These are phyloP conservation scores for Loxodonta africana DNA, from an alignment of 2,113 vertebrate genomes.

Conservation along the genomic window DNA sequence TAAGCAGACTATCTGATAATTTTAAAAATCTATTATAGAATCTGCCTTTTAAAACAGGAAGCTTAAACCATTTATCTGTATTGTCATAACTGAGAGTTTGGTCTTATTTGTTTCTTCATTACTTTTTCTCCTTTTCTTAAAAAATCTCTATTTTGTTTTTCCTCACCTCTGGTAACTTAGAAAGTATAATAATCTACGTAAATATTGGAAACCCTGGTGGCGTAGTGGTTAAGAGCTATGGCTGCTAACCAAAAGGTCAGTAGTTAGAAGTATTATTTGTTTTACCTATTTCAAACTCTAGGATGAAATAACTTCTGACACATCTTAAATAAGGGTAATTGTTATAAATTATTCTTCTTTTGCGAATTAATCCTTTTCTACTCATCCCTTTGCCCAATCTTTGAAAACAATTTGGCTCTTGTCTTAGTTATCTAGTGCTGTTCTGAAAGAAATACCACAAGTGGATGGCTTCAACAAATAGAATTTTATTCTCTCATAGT, in stretches of 20 bases:
- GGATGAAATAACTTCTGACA: constrained; percentile 10
- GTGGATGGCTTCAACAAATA: too few relatives aligned
- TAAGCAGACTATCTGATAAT: not conserved
- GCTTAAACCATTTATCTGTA: not conserved
- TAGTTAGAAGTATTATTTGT: not conserved
- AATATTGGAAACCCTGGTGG: not conserved
- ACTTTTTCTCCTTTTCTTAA: not conserved
- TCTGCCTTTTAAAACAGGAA: not conserved
- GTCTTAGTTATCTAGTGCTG: too few relatives aligned
- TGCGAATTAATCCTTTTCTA: not conserved
- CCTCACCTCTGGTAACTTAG: not conserved
- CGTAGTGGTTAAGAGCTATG: too few relatives aligned
- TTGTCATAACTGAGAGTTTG: not conserved
- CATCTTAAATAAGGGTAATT: not conserved
- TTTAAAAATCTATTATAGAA: not conserved
- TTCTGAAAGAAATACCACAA: too few relatives aligned
- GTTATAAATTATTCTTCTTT: not conserved
- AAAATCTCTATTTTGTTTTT: not conserved
- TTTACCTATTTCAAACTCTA: not conserved
- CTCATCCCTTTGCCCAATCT: not conserved
- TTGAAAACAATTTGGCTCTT: not conserved
- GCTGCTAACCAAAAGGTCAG: too few relatives aligned
- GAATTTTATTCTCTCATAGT: too few relatives aligned
- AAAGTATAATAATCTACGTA: not conserved
- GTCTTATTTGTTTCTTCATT: not conserved